phyloP scores from a whole-genome alignment of 2,888 invertebrate genomes.

The Tanytarsus gracilentus region DNA sequence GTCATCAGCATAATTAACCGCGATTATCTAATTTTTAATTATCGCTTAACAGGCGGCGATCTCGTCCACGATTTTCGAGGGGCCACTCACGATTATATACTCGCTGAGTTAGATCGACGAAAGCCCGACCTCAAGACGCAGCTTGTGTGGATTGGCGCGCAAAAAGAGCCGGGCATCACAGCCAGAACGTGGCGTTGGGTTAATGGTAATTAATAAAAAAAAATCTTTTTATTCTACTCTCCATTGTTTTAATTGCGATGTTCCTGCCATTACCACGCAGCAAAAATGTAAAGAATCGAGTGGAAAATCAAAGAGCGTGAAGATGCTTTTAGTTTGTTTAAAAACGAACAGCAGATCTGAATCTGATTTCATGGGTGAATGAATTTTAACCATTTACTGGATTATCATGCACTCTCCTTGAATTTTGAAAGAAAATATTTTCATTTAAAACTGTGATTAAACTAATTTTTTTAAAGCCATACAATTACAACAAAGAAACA shows the following conservation, averaged over 20 bases:
- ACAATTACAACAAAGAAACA: neutral
- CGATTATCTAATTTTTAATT: neutral
- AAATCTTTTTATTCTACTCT: neutral
- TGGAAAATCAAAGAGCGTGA: neutral
- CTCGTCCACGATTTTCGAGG: conserved; percentile 42
- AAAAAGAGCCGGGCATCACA: conserved; percentile 74
- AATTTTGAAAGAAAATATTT: no score
- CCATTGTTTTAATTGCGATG: neutral
- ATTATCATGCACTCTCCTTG: no score
- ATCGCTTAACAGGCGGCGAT: conserved; percentile 37
- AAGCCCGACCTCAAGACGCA: conserved; percentile 74
- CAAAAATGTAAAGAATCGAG: neutral
- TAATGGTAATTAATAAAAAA: conserved; percentile 51
- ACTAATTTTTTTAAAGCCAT: no score
- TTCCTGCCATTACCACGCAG: conserved; percentile 1
- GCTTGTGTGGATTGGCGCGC: conserved; percentile 84
- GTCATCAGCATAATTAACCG: neutral
- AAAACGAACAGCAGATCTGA: neutral
- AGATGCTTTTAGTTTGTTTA: neutral
- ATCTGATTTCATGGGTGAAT: neutral
- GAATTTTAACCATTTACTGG: neutral
- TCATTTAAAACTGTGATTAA: no score
- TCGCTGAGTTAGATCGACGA: conserved; percentile 70
- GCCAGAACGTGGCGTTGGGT: conserved; percentile 86
- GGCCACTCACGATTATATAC: conserved; percentile 45